A percentile compares a stretch with the other conserved stretches of the same genome.
Evolutionary conservation across 1,140 invertebrate species (phyloP).

Genomic region (Hyles vespertilio): DNA sequence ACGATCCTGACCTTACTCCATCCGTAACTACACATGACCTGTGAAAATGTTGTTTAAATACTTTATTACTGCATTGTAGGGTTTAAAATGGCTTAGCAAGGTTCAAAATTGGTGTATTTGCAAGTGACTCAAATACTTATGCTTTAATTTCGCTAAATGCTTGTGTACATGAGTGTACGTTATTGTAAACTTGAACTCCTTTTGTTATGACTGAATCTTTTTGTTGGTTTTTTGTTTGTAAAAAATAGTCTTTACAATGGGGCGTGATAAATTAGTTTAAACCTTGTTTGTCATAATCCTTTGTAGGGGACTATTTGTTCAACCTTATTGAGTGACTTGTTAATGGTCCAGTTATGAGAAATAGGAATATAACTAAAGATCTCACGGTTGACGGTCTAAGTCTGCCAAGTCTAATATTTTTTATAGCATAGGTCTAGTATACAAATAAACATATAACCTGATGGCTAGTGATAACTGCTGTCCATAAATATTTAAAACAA

Average conservation of each 20-base stretch:
- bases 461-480: too few species aligned
- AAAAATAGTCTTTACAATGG: slow-evolving; percentile 1
- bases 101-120: too few species aligned
- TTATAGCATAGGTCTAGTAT: too few species aligned
- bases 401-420: too few species aligned
- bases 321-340: too few species aligned
- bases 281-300: neutral
- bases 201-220: slow-evolving; percentile 36
- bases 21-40: slow-evolving; percentile 8
- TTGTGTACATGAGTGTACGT: slow-evolving; percentile 36
- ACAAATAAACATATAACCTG: too few species aligned
- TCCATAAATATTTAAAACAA: too few species aligned
- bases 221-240: slow-evolving; percentile 18
- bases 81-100: slow-evolving; percentile 16
- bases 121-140: neutral
- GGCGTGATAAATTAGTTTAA: slow-evolving; percentile 1
- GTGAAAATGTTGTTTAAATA: neutral
- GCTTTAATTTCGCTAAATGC: slow-evolving; percentile 14
- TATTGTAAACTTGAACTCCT: slow-evolving; percentile 62
- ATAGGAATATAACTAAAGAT: too few species aligned
- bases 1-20: slow-evolving; percentile 37
- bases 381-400: too few species aligned
- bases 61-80: slow-evolving; percentile 15
- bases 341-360: too few species aligned
- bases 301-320: too few species aligned